phyloP scores from a whole-genome alignment of 2,888 invertebrate species.

The Imbricaverruca yamaguchii region DNA sequence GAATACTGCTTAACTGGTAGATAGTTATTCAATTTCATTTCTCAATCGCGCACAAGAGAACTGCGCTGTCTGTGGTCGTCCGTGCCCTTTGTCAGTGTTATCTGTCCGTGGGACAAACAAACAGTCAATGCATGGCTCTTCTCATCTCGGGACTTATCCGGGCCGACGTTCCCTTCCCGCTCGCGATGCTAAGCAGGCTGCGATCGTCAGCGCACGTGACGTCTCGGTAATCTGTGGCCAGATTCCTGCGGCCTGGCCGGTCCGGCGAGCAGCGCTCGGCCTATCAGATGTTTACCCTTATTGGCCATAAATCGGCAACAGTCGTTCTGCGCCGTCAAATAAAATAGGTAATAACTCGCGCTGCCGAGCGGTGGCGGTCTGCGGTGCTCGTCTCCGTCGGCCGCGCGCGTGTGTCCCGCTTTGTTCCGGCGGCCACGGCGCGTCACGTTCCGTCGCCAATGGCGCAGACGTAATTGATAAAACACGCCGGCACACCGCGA shows the following conservation, averaged over 20 bases:
- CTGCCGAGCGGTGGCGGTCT: background rate
- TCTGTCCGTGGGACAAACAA: too few species aligned
- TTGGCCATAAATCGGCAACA: background rate
- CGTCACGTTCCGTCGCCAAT: background rate
- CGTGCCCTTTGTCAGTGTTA: too few species aligned
- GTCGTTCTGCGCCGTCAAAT: background rate
- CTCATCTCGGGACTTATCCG: too few species aligned
- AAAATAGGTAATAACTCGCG: conserved; percentile 17
- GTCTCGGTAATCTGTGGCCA: background rate
- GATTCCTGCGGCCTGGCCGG: background rate
- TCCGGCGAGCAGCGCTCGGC: too few species aligned
- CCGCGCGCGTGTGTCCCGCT: background rate
- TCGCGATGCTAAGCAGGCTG: too few species aligned
- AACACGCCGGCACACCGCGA: background rate
- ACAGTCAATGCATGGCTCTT: too few species aligned
- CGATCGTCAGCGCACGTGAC: too few species aligned
- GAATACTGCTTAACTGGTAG: too few species aligned
- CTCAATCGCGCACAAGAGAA: too few species aligned
- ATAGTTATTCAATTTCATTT: too few species aligned
- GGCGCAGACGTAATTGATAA: conserved; percentile 17
- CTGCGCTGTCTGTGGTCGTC: too few species aligned
- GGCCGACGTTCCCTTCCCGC: too few species aligned
- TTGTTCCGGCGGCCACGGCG: background rate
- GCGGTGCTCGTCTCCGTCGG: background rate
- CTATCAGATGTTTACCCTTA: conserved; percentile 3